phyloP scores from a whole-genome alignment of 2,797 vertebrate genomes.

The Molossus alvarezi region DNA sequence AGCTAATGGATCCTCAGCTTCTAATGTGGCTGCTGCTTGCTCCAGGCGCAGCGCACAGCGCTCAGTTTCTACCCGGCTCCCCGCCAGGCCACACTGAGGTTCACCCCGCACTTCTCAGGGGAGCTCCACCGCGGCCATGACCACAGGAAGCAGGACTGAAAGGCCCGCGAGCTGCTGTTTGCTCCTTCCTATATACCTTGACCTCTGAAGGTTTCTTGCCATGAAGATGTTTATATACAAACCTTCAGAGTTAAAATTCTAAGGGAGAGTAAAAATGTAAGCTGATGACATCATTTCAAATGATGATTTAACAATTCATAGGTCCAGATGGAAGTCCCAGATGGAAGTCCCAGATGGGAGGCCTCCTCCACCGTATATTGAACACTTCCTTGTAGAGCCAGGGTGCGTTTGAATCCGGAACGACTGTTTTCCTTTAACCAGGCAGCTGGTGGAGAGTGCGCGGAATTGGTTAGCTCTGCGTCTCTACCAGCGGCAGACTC shows the following conservation, averaged over 20 bases:
- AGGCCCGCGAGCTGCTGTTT: not conserved
- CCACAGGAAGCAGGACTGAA: not conserved
- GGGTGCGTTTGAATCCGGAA: not conserved
- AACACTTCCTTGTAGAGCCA: constrained; percentile 1
- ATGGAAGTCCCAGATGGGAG: not conserved
- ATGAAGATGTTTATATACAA: constrained; percentile 11
- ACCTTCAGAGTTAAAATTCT: constrained; percentile 60
- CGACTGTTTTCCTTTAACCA: not conserved
- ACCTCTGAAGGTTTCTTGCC: not conserved
- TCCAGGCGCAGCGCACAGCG: not conserved
- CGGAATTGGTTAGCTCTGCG: not conserved
- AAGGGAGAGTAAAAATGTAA: constrained; percentile 42
- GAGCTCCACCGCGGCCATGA: constrained; percentile 12
- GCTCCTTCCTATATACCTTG: not conserved
- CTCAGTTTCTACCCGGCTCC: constrained; percentile 1
- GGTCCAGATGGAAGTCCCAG: constrained; percentile 12
- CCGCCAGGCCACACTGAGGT: constrained; percentile 27
- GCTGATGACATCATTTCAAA: constrained; percentile 44
- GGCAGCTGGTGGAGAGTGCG: not conserved
- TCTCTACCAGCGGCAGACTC: constrained; percentile 73
- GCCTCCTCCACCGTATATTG: not conserved
- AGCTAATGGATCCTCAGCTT: constrained; percentile 69
- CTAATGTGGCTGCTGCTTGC: constrained; percentile 53
- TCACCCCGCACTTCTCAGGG: not conserved
- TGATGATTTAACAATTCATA: not conserved